Evolutionary conservation across 2,797 vertebrate genomes (phyloP).

Genomic region (Netta rufina): DNA sequence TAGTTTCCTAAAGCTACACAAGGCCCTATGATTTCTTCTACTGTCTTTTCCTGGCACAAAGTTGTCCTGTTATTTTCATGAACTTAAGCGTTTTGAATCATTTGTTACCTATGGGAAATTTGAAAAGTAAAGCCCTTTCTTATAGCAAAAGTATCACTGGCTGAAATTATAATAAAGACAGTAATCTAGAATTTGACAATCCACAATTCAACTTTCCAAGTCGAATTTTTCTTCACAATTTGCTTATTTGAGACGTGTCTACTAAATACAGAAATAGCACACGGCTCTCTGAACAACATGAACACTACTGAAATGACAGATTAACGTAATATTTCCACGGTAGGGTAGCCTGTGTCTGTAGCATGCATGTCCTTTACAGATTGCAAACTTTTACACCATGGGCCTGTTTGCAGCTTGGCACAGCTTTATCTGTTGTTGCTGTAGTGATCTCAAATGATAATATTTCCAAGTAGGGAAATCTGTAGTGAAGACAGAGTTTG

Average conservation of each 20-base stretch:
- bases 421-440: slow-evolving; percentile 15
- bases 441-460: not conserved
- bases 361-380: rapidly evolving
- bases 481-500: slow-evolving; percentile 23
- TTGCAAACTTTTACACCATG: not conserved
- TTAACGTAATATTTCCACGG: not conserved
- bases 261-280: not conserved
- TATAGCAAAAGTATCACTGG: not conserved
- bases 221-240: not conserved
- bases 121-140: not conserved
- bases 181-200: not conserved
- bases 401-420: slow-evolving; percentile 2
- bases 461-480: slow-evolving; percentile 61
- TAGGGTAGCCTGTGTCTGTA: not conserved
- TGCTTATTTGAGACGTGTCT: not conserved
- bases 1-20: not conserved
- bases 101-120: not conserved
- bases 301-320: not conserved
- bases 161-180: not conserved
- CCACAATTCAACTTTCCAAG: not conserved
- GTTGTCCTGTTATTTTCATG: not conserved
- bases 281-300: not conserved
- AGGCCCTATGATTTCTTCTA: not conserved
- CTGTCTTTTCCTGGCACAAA: not conserved
- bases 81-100: not conserved